Conservation (phyloP, 2,888 invertebrate species). For the Spatulosminthurus flaviceps region DNA sequence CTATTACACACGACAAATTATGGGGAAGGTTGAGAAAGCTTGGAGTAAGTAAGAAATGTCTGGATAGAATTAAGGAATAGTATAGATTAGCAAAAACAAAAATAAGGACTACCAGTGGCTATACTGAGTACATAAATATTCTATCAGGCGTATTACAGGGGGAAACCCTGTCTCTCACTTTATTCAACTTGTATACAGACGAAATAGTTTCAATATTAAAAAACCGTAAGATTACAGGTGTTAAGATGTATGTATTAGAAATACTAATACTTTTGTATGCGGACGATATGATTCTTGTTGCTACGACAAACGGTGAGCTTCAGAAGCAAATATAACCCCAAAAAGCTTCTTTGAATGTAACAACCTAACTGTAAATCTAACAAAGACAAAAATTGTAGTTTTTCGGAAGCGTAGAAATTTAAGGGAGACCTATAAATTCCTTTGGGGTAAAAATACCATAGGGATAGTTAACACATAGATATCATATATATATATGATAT, state of each 20-base stretch:
- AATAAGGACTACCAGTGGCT: background rate
- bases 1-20: background rate
- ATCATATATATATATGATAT: too few species aligned
- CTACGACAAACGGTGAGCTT: background rate
- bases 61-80: background rate
- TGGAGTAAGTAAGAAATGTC: background rate
- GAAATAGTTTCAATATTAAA: background rate
- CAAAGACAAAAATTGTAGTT: background rate
- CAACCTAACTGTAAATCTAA: background rate
- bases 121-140: background rate
- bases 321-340: background rate
- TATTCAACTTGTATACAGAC: background rate
- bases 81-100: background rate
- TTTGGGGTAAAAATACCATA: background rate
- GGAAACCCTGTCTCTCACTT: background rate
- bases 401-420: background rate
- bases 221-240: background rate
- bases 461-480: background rate
- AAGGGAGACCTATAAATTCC: background rate
- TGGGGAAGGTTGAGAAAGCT: background rate
- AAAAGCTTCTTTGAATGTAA: background rate
- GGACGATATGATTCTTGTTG: background rate
- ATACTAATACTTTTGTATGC: background rate
- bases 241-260: background rate
- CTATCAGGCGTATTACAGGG: constrained; percentile 15